phyloP scores from a whole-genome alignment of 2,113 vertebrate genomes.

The Mugil cephalus region DNA sequence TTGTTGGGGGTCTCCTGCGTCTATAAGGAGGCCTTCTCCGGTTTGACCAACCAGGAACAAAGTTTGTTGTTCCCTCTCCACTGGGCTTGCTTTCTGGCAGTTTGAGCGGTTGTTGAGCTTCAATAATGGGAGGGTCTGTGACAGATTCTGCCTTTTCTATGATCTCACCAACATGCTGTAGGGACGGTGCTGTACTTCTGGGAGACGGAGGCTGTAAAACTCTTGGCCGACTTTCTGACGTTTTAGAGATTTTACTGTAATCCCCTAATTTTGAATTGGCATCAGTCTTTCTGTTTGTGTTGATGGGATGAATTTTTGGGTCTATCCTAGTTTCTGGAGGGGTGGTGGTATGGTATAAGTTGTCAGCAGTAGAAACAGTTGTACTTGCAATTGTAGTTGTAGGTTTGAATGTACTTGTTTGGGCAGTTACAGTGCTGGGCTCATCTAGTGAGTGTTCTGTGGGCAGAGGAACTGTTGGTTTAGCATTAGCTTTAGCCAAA shows the following conservation, averaged over 20 bases:
- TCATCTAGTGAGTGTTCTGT: conserved; percentile 53
- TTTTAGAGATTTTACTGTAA: neutral
- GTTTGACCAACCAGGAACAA: conserved; percentile 54
- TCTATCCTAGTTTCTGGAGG: neutral
- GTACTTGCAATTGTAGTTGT: conserved; percentile 19
- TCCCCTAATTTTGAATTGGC: neutral
- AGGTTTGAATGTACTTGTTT: conserved; percentile 15
- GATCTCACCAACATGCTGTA: neutral
- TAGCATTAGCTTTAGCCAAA: conserved; percentile 78
- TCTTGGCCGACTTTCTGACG: neutral
- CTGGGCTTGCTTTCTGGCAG: conserved; percentile 40
- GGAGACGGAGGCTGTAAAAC: conserved; percentile 22
- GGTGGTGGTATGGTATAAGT: neutral
- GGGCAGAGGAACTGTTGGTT: conserved; percentile 52
- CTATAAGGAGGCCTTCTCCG: conserved; percentile 75
- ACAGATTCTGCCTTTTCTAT: conserved; percentile 31
- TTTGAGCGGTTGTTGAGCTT: conserved; percentile 19
- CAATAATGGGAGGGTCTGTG: conserved; percentile 27
- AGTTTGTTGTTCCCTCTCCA: conserved; percentile 47
- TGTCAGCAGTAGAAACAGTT: conserved; percentile 9
- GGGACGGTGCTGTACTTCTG: conserved; percentile 37
- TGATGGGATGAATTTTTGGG: neutral
- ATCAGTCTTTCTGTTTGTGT: neutral
- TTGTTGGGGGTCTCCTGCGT: conserved; percentile 69
- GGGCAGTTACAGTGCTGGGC: conserved; percentile 40